Evolutionary conservation across 2,113 vertebrate genomes (phyloP).

Genomic region (Turdus rufiventris): DNA sequence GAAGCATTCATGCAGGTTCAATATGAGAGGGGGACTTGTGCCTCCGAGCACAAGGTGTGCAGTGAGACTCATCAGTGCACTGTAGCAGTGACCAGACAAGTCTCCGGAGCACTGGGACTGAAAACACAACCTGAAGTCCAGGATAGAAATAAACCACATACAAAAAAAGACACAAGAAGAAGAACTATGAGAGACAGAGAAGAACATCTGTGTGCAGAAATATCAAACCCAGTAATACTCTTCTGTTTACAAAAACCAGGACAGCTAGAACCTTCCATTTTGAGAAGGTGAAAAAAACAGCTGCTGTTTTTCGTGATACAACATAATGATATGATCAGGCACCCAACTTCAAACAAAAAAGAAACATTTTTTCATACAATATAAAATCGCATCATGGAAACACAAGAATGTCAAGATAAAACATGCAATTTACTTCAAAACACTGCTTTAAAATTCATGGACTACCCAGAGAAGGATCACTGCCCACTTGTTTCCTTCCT

Average conservation of each 20-base stretch:
- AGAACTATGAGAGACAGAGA: background rate
- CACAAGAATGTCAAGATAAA: background rate
- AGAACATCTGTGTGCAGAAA: background rate
- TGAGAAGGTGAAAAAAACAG: background rate
- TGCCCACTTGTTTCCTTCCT: background rate
- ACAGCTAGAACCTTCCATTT: background rate
- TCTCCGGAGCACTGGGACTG: background rate
- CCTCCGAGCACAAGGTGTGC: background rate
- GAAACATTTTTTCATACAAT: background rate
- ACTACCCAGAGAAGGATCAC: background rate
- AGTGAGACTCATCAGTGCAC: background rate
- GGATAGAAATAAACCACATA: background rate
- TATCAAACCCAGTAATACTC: background rate
- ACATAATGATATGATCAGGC: background rate
- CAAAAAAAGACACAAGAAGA: background rate
- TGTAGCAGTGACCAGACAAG: background rate
- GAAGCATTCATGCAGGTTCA: background rate
- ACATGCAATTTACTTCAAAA: background rate
- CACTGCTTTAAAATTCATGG: background rate
- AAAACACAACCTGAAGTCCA: background rate
- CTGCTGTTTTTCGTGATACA: background rate
- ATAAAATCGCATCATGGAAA: background rate
- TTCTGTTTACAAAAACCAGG: background rate
- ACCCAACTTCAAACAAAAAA: background rate
- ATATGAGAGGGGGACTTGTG: fast-evolving